Conservation (phyloP, 2,888 invertebrate species). For the Heliconius ethilla region DNA sequence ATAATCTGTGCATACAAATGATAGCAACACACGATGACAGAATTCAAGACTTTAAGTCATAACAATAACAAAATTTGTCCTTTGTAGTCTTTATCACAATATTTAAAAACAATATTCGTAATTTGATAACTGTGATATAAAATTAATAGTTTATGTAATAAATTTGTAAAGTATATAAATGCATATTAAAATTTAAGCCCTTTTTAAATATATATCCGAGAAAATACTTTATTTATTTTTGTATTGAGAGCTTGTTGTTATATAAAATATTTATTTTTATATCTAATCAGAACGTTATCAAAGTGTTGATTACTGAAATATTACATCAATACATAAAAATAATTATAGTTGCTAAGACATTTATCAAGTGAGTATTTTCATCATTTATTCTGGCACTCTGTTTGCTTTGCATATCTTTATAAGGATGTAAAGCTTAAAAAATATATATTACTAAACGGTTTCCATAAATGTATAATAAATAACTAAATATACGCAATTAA, state of each 20-base stretch:
- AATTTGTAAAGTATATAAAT: not conserved
- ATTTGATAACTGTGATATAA: not conserved
- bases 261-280: conserved; percentile 11
- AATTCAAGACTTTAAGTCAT: not conserved
- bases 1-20: not conserved
- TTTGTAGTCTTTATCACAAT: not conserved
- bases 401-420: not conserved
- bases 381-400: not conserved
- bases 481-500: too few species aligned
- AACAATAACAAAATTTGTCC: not conserved
- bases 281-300: conserved; percentile 12
- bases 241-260: not conserved
- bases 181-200: not conserved
- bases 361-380: conserved; percentile 12
- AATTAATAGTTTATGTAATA: not conserved
- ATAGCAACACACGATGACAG: conserved; percentile 2
- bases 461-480: too few species aligned
- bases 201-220: not conserved
- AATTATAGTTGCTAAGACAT: not conserved
- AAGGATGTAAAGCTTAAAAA: too few species aligned
- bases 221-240: conserved; percentile 1
- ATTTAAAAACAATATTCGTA: not conserved
- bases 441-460: too few species aligned
- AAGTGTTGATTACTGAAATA: not conserved
- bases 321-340: not conserved